phyloP scores from a whole-genome alignment of 1,140 invertebrate species.

The Myzus persicae region DNA sequence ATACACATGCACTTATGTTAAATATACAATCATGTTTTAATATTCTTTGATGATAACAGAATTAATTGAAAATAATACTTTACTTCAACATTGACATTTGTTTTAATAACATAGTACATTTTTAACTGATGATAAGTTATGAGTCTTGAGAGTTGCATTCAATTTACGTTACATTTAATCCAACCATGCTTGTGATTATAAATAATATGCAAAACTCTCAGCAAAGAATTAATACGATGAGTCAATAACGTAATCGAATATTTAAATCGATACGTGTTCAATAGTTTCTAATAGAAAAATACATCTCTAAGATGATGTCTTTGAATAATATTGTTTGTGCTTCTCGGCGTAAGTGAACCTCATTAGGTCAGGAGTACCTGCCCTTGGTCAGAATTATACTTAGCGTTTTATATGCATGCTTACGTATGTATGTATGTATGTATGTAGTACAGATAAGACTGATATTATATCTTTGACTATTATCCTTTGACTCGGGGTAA shows the following conservation, averaged over 20 bases:
- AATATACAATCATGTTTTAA: no score
- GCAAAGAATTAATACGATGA: neutral
- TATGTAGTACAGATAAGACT: no score
- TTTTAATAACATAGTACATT: neutral
- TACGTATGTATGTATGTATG: no score
- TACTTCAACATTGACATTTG: neutral
- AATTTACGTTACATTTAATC: neutral
- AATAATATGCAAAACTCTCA: neutral
- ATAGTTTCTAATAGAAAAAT: neutral
- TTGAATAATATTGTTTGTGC: neutral
- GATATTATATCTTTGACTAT: no score
- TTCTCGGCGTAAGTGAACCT: no score
- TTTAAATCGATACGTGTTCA: neutral
- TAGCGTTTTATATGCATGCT: no score
- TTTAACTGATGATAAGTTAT: no score
- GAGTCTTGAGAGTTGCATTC: no score
- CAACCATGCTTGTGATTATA: neutral
- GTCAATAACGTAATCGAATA: neutral
- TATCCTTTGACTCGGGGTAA: no score
- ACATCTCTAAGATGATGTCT: neutral
- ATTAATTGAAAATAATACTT: neutral
- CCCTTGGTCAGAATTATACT: neutral
- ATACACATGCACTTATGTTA: neutral
- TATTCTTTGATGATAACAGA: neutral
- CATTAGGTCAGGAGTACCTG: no score